Base-by-base conservation (phyloP, 2,888 invertebrate species). In the Leptinotarsa tumamoca region DNA sequence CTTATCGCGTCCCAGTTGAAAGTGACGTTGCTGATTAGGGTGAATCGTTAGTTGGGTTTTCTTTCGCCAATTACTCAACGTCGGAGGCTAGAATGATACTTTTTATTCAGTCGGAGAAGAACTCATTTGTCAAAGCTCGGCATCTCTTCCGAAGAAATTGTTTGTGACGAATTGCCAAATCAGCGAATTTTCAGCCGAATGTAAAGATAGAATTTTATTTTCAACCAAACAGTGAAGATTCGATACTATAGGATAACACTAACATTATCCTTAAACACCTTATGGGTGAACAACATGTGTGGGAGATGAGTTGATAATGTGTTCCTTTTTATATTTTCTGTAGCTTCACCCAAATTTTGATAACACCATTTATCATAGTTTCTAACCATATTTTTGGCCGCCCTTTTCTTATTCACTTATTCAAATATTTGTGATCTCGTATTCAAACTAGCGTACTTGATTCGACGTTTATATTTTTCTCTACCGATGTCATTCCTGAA, bases 41-140 rank as follows among this genome's bases (percentile, higher is more conserved):
- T 5, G 43, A 63, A 63, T 63, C 63, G 18, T 63, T 63, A 63
- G 63, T 5, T 43, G 43, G 63, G n/a, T 63, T 63, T 43, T 43
- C 63, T 63, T 63, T 63, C 63, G 15, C 27, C 63, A 63, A 63
- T 63, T 63, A 63, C 63, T 63, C 63, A 63, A 63, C 63, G 63
- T 63, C n/a, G 43, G 17, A 33, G n/a, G 63, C 43, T 63, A 10
- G 63, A 63, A 63, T 43, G 63, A 43, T 63, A 63, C n/a, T 43
- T 63, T 63, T 63, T 17, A n/a, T 63, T 63, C n/a, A 23, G 4
- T 27, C 2, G 17, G 58, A 23, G 15, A 58, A 1, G 23, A 58
- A 5, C 4, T 58, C 58, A 23, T 58, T 58, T 58, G 14, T 58
- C 23, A 23, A 14, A 15, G 27, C 23, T 10, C 43, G 10, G 43